A percentile compares a stretch with the other conserved stretches of the same genome.
Evolutionary conservation across 1,140 invertebrate genomes (phyloP).

Genomic region (Piezodorus guildinii): DNA sequence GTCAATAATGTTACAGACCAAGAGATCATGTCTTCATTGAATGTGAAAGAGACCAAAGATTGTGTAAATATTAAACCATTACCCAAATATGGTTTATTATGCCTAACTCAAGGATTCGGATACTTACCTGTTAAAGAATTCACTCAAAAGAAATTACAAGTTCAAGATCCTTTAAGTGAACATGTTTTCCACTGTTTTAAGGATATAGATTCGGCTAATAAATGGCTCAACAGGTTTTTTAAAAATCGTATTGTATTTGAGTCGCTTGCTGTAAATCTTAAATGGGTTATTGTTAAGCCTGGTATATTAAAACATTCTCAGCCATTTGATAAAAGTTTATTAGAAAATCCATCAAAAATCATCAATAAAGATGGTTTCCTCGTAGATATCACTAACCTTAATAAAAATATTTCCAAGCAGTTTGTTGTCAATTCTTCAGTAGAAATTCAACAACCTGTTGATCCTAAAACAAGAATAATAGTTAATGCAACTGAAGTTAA

Average conservation of each 20-base stretch:
- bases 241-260: neutral
- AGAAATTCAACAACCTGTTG: too few species aligned
- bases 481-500: too few species aligned
- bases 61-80: neutral
- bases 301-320: neutral
- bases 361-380: too few species aligned
- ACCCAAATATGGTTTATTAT: neutral
- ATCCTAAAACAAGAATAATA: too few species aligned
- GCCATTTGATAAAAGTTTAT: too few species aligned
- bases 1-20: too few species aligned
- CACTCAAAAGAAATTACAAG: neutral
- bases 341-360: too few species aligned
- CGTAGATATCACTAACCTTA: too few species aligned
- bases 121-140: conserved; percentile 4
- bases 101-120: neutral
- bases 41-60: too few species aligned
- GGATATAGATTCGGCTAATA: neutral
- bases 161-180: conserved; percentile 1
- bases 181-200: conserved; percentile 2
- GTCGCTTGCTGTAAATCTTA: neutral
- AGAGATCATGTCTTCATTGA: too few species aligned
- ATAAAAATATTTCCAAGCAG: too few species aligned
- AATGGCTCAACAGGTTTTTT: conserved; percentile 1
- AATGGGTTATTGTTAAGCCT: neutral
- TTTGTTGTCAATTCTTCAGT: too few species aligned